phyloP scores from a whole-genome alignment of 2,113 vertebrate genomes.

The Stercorarius parasiticus region DNA sequence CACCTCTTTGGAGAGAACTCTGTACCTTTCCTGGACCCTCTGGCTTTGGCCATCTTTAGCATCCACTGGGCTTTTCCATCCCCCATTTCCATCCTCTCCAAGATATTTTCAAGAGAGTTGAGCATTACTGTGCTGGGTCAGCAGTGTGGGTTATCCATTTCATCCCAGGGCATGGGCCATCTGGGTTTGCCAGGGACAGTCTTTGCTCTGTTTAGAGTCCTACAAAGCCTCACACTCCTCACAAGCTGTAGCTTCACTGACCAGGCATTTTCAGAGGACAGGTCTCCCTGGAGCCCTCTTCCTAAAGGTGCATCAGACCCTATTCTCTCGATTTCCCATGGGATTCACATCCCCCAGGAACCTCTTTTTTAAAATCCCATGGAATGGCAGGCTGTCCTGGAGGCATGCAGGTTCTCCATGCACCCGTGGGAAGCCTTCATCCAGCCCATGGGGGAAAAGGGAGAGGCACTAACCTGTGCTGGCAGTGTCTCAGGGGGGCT shows the following conservation, averaged over 20 bases:
- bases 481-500: not conserved
- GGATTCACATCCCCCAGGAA: not conserved
- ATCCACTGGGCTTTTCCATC: not conserved
- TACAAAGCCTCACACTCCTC: not conserved
- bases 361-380: not conserved
- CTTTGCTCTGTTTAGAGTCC: not conserved
- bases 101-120: not conserved
- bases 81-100: not conserved
- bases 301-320: not conserved
- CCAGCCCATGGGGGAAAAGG: not conserved
- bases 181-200: not conserved
- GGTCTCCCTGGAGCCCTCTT: not conserved
- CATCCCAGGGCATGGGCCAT: not conserved
- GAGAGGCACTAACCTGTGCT: not conserved
- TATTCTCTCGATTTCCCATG: not conserved
- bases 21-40: not conserved
- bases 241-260: not conserved
- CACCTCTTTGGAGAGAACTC: not conserved
- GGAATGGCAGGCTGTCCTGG: not conserved
- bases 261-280: not conserved
- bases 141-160: not conserved
- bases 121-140: not conserved
- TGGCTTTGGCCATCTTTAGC: not conserved
- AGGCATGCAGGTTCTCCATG: not conserved
- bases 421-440: not conserved